phyloP scores from a whole-genome alignment of 2,888 invertebrate genomes.

The Trichogramma evanescens region DNA sequence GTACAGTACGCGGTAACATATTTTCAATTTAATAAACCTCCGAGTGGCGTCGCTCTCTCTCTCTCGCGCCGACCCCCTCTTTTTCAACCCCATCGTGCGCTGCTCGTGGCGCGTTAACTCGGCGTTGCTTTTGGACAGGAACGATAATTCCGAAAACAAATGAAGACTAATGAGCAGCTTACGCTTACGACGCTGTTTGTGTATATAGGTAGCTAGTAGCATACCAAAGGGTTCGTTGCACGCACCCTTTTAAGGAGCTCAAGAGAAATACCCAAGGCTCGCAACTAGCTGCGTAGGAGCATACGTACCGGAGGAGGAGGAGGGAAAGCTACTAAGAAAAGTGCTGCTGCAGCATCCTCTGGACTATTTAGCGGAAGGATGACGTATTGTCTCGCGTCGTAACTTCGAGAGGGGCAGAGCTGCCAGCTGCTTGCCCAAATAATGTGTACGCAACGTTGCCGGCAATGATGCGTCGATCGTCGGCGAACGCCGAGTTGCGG shows the following conservation, averaged over 20 bases:
- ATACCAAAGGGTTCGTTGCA: slow-evolving; percentile 40
- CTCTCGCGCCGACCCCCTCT: slow-evolving; percentile 21
- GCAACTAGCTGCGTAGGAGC: too few relatives aligned
- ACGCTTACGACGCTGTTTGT: background rate
- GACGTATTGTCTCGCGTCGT: too few relatives aligned
- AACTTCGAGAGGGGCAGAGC: too few relatives aligned
- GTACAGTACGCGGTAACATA: slow-evolving; percentile 29
- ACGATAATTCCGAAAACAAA: slow-evolving; percentile 48
- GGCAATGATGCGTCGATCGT: too few relatives aligned
- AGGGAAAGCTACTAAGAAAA: too few relatives aligned
- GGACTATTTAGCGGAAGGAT: too few relatives aligned
- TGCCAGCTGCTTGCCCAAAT: too few relatives aligned
- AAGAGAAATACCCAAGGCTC: slow-evolving; percentile 42
- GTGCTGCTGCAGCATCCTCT: too few relatives aligned
- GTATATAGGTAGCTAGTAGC: slow-evolving; percentile 24
- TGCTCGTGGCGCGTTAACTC: background rate
- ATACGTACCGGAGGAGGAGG: too few relatives aligned
- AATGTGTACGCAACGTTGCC: too few relatives aligned
- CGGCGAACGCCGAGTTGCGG: too few relatives aligned
- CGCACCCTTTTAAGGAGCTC: slow-evolving; percentile 40
- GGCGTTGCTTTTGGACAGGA: slow-evolving; percentile 30
- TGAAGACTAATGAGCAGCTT: slow-evolving; percentile 45
- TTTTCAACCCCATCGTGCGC: background rate
- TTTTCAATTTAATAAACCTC: slow-evolving; percentile 43
- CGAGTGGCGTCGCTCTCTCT: slow-evolving; percentile 28